phyloP scores from a whole-genome alignment of 2,888 invertebrate species.

The Teinopalpus imperialis region DNA sequence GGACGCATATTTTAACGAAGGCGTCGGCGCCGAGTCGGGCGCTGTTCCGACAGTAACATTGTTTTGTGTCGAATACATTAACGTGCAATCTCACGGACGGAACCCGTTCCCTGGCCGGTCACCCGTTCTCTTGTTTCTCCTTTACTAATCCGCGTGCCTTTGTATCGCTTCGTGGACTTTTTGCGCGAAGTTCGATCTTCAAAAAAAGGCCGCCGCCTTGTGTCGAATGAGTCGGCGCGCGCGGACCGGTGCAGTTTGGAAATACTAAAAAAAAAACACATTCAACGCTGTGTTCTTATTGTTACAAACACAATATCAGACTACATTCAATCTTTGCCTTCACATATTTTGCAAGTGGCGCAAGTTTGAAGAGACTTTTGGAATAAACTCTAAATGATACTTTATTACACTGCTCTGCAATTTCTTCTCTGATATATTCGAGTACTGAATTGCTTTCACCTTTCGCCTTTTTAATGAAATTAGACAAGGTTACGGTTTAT shows the following conservation, averaged over 20 bases:
- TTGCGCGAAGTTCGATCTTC: conserved; percentile 55
- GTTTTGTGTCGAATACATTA: conserved; percentile 61
- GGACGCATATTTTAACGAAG: conserved; percentile 47
- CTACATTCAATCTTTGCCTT: conserved; percentile 16
- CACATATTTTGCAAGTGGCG: conserved; percentile 18
- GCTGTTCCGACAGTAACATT: conserved; percentile 44
- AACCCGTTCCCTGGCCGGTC: conserved; percentile 59
- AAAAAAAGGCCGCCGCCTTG: conserved; percentile 56
- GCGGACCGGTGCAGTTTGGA: conserved; percentile 22
- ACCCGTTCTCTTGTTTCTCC: conserved; percentile 56
- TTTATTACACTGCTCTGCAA: no score
- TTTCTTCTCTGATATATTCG: no score
- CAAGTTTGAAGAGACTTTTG: conserved; percentile 1
- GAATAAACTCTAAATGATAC: background rate
- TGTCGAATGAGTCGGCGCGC: conserved; percentile 47
- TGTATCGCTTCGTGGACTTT: conserved; percentile 58
- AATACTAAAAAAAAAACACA: conserved; percentile 26
- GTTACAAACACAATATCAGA: conserved; percentile 24
- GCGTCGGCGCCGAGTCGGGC: conserved; percentile 39
- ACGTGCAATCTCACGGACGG: conserved; percentile 62
- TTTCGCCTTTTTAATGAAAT: no score
- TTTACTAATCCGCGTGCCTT: conserved; percentile 65
- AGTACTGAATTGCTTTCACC: no score
- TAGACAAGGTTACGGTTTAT: no score
- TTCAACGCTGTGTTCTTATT: conserved; percentile 17